Evolutionary conservation across 2,888 invertebrate genomes (phyloP), one percentile per base, ranked within the genome.

Genomic region (Epistrophe grossulariae): DNA sequence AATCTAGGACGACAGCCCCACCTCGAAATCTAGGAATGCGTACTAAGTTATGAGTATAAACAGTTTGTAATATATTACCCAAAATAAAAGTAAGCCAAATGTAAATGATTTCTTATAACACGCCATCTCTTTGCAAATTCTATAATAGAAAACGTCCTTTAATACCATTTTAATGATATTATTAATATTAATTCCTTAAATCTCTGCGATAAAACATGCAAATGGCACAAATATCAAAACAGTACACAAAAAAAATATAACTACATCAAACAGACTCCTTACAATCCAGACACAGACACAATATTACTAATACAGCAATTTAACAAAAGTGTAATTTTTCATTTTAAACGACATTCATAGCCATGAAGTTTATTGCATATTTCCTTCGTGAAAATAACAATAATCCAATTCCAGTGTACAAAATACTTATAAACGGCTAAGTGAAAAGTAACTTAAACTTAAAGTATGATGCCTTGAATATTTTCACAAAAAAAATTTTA

Each of bases 261-360:
- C 2, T 28, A 24, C 40, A 40, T 15, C 19, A 40, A 62, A 28
- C 1, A 43, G 43, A 62, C 43, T 43, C 15, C 43, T n/a, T 62
- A 62, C 38, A 40, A 24, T 62, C 19, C 60, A 35, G 35, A 35
- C 35, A 62, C 11, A 60, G 40, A 40, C 60, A 62, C 40, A 62
- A 62, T 60, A 35, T 13, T 13, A 31, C 7, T 17, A 31, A 4
- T 57, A n/a, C 10, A 19, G 19, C 59, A 62, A 43, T 40, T 43
- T 15, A 62, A 43, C 19, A 62, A 62, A 62, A 43, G 40, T 4
- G 43, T 62, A 62, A 62, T 62, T 62, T 62, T 62, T 62, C 62
- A 43, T 62, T 62, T 43, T n/a, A 28, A 62, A 62, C 62, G 62
- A 40, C 62, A 40, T 40, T 43, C 40, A 40, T 62, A 13, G 24